Evolutionary conservation across 2,888 invertebrate genomes (phyloP).

Genomic region (Aspidapion aeneum): DNA sequence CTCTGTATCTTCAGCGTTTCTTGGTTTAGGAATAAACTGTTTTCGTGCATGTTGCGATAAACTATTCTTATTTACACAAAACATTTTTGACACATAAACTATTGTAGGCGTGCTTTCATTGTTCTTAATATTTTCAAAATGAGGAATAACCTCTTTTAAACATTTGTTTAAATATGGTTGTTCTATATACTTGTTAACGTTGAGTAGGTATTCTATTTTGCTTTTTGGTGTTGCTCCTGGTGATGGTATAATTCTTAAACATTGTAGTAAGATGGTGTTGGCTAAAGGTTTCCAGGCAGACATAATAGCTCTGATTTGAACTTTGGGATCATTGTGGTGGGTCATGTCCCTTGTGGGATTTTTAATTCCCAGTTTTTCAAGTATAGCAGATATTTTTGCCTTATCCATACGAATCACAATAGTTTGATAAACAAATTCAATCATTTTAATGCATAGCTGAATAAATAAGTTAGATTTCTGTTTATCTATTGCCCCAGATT

Average conservation of each 20-base stretch:
- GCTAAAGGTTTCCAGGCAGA: conserved; percentile 91
- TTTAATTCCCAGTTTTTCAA: conserved; percentile 74
- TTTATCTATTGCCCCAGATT: conserved; percentile 87
- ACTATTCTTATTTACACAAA: conserved; percentile 69
- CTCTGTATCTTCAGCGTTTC: conserved; percentile 14
- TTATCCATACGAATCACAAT: conserved; percentile 72
- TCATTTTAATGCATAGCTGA: conserved; percentile 84
- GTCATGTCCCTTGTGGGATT: conserved; percentile 72
- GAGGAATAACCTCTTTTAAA: conserved; percentile 56
- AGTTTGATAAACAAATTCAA: conserved; percentile 87
- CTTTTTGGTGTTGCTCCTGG: conserved; percentile 72
- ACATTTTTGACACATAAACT: conserved; percentile 87
- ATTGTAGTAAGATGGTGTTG: conserved; percentile 74
- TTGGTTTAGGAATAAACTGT: conserved; percentile 61
- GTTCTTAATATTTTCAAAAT: conserved; percentile 32
- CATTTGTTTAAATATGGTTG: conserved; percentile 65
- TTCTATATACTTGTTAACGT: conserved; percentile 53
- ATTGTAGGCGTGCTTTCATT: conserved; percentile 62
- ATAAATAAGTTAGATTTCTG: conserved; percentile 92
- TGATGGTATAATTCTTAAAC: conserved; percentile 76
- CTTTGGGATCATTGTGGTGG: conserved; percentile 66
- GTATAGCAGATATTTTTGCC: conserved; percentile 65
- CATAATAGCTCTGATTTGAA: conserved; percentile 77
- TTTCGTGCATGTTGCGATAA: conserved; percentile 80
- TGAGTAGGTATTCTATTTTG: conserved; percentile 80